Base-by-base conservation (phyloP, 2,113 vertebrate species). In the Odocoileus virginianus region DNA sequence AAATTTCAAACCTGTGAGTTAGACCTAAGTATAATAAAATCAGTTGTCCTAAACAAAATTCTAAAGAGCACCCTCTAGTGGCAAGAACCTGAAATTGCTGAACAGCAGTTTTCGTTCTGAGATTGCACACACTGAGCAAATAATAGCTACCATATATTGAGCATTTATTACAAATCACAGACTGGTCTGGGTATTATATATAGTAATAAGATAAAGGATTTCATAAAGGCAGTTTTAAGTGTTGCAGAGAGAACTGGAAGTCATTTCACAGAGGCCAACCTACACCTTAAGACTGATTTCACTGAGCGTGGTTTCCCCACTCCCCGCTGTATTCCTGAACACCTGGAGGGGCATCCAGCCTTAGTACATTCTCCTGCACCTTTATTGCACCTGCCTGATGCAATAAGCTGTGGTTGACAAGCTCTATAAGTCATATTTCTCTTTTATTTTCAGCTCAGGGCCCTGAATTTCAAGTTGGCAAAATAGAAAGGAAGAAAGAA, bases 371-470 rank as follows among this genome's bases (percentile, higher is more conserved):
- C 57, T 57, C 40, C 74, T 52, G 4, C 2, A 21, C 17, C 84
- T 82, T 92, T 33, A 6, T 17, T 54, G 25, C 3, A 74, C 30
- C n/a, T 58, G 10, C 67, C 50, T 89, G 61, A 30, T 36, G 36
- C 36, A 36, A 36, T 89, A 71, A 91, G 36, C 45, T n/a, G 21
- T 36, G 19, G 47, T 4, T 23, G 36, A 89, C 30, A 95, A 79
- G 21, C 28, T 55, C 54, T 36, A 19, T n/a, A 55, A 71, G 17
- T 47, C 64, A 43, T 47, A n/a, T 55, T 58, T 89, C 58, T 45
- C 74, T 64, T 83, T 95, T 60, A 52, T 76, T 97, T 96, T 92
- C 95, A 86, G 33, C 11, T 81, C 86, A 84, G 21, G 79, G 33
- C 5, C 47, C 4, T 60, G 88, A 40, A 79, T 61, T 89, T 83